phyloP scores from a whole-genome alignment of 2,113 vertebrate genomes.

The Charina bottae region DNA sequence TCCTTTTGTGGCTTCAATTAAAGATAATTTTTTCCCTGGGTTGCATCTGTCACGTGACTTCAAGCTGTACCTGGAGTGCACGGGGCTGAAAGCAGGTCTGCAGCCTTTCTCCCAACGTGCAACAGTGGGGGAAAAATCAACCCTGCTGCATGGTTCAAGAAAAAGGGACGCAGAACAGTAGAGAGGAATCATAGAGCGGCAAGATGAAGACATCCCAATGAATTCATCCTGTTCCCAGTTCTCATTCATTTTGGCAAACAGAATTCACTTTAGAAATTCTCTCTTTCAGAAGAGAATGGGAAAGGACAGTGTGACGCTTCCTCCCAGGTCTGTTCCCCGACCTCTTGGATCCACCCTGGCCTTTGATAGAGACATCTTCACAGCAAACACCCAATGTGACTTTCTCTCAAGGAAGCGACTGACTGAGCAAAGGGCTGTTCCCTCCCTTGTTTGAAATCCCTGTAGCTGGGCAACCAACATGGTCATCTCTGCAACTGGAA shows the following conservation, averaged over 20 bases:
- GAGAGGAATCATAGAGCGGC: background rate
- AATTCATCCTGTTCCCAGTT: background rate
- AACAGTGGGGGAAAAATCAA: too few relatives aligned
- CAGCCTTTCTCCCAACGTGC: too few relatives aligned
- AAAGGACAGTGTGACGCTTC: too few relatives aligned
- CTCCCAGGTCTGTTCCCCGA: too few relatives aligned
- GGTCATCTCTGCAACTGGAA: background rate
- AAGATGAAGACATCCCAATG: background rate
- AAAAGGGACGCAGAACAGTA: background rate
- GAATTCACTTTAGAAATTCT: background rate
- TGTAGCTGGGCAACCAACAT: background rate
- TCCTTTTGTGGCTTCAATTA: conserved; percentile 28
- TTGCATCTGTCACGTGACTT: too few relatives aligned
- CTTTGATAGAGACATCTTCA: background rate
- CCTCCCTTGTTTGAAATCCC: background rate
- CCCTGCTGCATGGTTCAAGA: too few relatives aligned
- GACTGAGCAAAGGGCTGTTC: background rate
- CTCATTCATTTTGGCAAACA: background rate
- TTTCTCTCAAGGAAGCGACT: background rate
- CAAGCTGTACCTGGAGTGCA: too few relatives aligned
- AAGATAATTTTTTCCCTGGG: background rate
- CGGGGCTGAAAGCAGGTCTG: too few relatives aligned
- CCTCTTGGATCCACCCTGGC: background rate
- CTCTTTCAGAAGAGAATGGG: background rate
- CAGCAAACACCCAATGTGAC: background rate